A percentile compares a stretch with the other conserved stretches of the same genome.
These are phyloP conservation scores for Thamnophis elegans DNA, from an alignment of 2,797 vertebrate genomes.

Conservation along the genomic window DNA sequence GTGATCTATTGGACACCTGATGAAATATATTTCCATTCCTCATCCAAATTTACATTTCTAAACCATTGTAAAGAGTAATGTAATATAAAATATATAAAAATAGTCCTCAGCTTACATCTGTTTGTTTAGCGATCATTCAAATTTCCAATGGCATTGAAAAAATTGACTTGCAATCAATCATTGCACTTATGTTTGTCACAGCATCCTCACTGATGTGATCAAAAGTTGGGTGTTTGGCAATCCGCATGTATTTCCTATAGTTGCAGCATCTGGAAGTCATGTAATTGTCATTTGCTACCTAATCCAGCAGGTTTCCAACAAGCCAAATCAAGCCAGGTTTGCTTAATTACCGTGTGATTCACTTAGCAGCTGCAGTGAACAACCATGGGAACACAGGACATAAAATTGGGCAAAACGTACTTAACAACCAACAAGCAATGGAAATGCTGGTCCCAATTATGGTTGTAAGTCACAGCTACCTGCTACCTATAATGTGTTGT, in stretches of 20 bases:
- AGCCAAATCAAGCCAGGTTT: background rate
- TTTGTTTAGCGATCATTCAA: background rate
- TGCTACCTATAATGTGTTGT: background rate
- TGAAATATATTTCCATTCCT: background rate
- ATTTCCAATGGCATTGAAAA: background rate
- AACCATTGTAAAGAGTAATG: background rate
- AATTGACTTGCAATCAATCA: background rate
- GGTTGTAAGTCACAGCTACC: background rate
- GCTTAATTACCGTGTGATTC: background rate
- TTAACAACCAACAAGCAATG: background rate
- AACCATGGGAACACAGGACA: background rate
- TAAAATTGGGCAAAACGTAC: background rate
- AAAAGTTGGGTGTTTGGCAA: background rate
- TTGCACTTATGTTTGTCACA: background rate
- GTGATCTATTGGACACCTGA: background rate
- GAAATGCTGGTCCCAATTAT: background rate
- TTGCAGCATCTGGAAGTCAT: background rate
- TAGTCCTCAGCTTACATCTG: background rate
- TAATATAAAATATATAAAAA: background rate
- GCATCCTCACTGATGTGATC: background rate
- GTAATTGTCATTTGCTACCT: background rate
- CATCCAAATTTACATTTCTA: background rate
- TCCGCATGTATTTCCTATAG: background rate
- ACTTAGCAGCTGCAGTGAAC: background rate
- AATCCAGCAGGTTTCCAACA: background rate